Evolutionary conservation across 2,113 vertebrate species (phyloP).

Genomic region (Crotophaga sulcirostris): DNA sequence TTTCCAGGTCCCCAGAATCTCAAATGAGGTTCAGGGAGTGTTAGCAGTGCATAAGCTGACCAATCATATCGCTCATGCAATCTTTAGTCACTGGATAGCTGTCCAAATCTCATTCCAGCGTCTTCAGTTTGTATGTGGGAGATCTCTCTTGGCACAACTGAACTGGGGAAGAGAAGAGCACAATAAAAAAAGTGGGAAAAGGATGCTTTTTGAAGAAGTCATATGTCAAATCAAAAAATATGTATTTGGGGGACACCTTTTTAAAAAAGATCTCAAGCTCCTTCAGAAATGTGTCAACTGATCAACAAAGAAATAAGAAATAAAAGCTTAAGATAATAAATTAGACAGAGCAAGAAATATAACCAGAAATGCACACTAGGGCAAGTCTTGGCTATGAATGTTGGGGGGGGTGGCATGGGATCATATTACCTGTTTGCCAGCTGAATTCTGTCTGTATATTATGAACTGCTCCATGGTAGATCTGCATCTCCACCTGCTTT

Average conservation of each 20-base stretch:
- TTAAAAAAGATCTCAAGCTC: background rate
- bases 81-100: background rate
- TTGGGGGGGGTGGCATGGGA: fast-evolving
- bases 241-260: fast-evolving
- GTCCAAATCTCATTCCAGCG: background rate
- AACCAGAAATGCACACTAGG: background rate
- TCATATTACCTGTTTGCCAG: fast-evolving
- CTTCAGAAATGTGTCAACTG: background rate
- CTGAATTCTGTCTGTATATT: background rate
- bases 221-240: background rate
- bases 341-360: background rate
- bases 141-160: background rate
- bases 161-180: background rate
- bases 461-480: background rate
- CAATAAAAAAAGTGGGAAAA: fast-evolving
- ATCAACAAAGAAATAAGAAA: background rate
- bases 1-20: background rate
- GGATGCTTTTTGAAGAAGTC: background rate
- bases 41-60: background rate
- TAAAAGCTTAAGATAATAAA: background rate
- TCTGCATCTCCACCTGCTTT: background rate
- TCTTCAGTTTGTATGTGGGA: background rate
- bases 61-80: fast-evolving
- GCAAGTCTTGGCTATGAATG: background rate
- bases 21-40: background rate